A percentile compares a stretch with the other conserved stretches of the same genome.
phyloP scores from a whole-genome alignment of 2,888 invertebrate genomes.

The Tachina grossa region DNA sequence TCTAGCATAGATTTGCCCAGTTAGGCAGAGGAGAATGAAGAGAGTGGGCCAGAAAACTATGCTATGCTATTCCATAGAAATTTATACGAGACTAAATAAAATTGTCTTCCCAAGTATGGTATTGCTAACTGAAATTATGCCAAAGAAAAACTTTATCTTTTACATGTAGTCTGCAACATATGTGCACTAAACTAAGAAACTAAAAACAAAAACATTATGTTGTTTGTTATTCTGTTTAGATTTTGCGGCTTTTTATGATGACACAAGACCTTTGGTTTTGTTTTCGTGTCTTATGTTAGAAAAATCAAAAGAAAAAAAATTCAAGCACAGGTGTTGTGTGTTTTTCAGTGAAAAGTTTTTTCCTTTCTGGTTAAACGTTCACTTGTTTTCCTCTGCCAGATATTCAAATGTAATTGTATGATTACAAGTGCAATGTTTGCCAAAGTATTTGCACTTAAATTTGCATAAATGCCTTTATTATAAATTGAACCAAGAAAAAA shows the following conservation, averaged over 20 bases:
- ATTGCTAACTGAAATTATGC: slow-evolving; percentile 29
- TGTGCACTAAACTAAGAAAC: slow-evolving; percentile 31
- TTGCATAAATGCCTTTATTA: slow-evolving; percentile 32
- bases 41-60: background rate
- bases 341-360: slow-evolving; percentile 19
- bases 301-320: slow-evolving; percentile 2
- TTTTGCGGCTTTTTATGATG: slow-evolving; percentile 65
- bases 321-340: slow-evolving; percentile 39
- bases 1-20: background rate
- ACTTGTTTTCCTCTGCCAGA: background rate
- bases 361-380: slow-evolving; percentile 16
- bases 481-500: background rate
- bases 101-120: slow-evolving; percentile 7
- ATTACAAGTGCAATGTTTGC: slow-evolving; percentile 42
- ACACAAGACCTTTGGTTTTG: slow-evolving; percentile 57
- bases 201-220: background rate
- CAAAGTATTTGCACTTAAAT: slow-evolving; percentile 25
- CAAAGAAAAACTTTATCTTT: slow-evolving; percentile 52
- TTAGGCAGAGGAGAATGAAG: background rate
- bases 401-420: slow-evolving; percentile 39
- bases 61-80: slow-evolving; percentile 40
- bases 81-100: slow-evolving; percentile 45
- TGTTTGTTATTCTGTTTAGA: slow-evolving; percentile 61
- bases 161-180: slow-evolving; percentile 34
- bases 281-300: no score